Conservation (phyloP, 2,797 vertebrate genomes). For the Dicrostonyx torquatus region DNA sequence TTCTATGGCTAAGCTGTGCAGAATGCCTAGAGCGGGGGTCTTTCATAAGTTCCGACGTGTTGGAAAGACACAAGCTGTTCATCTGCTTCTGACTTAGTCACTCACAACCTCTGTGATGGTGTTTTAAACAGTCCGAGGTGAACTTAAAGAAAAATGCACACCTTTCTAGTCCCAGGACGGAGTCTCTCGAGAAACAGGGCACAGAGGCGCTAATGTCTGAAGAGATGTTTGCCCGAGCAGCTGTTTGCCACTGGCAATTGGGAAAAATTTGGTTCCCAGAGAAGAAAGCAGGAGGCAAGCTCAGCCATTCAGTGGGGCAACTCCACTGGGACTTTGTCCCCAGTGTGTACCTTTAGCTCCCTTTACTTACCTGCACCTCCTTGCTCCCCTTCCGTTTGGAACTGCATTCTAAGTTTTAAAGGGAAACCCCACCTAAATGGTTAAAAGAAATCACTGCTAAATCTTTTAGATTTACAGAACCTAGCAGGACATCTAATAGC, state of each 20-base stretch:
- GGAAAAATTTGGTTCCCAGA: neutral
- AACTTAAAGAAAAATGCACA: neutral
- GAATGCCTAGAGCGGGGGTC: too few species aligned
- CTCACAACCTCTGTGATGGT: neutral
- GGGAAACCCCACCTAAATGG: too few species aligned
- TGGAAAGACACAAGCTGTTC: neutral
- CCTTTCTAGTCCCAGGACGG: neutral
- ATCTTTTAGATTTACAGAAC: neutral
- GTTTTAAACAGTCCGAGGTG: neutral
- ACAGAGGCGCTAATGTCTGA: neutral
- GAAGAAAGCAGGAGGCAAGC: neutral
- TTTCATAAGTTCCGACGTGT: neutral
- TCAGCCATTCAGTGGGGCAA: neutral
- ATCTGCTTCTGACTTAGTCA: neutral
- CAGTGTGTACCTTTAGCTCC: neutral
- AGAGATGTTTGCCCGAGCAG: neutral
- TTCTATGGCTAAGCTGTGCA: too few species aligned
- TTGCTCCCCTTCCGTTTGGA: neutral
- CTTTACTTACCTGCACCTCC: neutral
- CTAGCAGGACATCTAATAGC: neutral
- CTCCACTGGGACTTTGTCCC: neutral
- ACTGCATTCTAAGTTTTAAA: neutral
- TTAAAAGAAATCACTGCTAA: neutral
- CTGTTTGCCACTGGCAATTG: neutral
- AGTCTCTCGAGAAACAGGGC: neutral